Evolutionary conservation across 2,888 invertebrate genomes (phyloP).

Genomic region (Tipula unca): DNA sequence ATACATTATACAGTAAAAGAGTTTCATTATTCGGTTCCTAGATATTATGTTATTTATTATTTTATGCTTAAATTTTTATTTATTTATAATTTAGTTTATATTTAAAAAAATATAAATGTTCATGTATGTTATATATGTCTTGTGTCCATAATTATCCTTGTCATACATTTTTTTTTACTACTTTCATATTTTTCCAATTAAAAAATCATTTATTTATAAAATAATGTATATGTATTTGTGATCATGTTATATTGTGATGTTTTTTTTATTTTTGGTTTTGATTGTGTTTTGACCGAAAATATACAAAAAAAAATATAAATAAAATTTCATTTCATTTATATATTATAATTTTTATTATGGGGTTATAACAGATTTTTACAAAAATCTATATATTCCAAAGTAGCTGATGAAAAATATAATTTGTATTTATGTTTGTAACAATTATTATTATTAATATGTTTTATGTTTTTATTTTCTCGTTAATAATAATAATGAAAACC

Average conservation of each 20-base stretch:
- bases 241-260: conserved; percentile 21
- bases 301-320: conserved; percentile 20
- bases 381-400: neutral
- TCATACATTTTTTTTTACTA: conserved; percentile 18
- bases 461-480: neutral
- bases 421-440: neutral
- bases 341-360: neutral
- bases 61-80: neutral
- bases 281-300: neutral
- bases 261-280: neutral
- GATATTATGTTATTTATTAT: neutral
- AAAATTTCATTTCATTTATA: neutral
- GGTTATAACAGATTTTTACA: neutral
- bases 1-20: conserved; percentile 16
- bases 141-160: conserved; percentile 36
- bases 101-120: conserved; percentile 25
- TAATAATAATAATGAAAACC: neutral
- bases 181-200: neutral
- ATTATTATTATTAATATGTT: neutral
- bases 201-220: neutral
- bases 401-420: neutral
- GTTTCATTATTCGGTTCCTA: conserved; percentile 20
- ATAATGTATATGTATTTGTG: conserved; percentile 21
- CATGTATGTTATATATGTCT: conserved; percentile 39
- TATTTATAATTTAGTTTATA: conserved; percentile 18